These are phyloP conservation scores for Eristalis arbustorum DNA, from an alignment of 2,888 invertebrate species.

Conservation along the genomic window DNA sequence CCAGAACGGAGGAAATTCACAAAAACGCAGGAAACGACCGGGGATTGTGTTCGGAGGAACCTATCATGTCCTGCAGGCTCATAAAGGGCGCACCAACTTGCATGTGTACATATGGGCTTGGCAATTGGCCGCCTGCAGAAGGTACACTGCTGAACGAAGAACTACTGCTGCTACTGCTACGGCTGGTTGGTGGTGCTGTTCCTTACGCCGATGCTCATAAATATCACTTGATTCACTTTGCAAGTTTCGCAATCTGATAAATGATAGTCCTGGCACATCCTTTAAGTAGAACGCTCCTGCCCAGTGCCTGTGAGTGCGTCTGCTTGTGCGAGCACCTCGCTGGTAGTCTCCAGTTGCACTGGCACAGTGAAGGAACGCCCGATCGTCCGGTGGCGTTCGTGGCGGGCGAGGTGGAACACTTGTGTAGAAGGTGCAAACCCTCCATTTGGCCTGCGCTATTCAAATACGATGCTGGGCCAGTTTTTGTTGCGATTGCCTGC, in stretches of 20 bases:
- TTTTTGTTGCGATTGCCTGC: slow-evolving; percentile 47
- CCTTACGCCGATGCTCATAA: slow-evolving; percentile 53
- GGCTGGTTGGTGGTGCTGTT: background rate
- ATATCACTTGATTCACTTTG: slow-evolving; percentile 70
- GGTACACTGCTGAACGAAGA: background rate
- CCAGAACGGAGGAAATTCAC: slow-evolving; percentile 49
- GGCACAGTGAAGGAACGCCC: background rate
- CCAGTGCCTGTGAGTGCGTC: background rate
- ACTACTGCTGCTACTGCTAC: background rate
- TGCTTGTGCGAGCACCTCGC: background rate
- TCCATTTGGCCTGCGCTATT: slow-evolving; percentile 46
- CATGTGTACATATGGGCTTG: slow-evolving; percentile 38
- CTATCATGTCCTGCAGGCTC: slow-evolving; percentile 58
- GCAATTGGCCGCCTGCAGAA: slow-evolving; percentile 28
- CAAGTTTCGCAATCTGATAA: slow-evolving; percentile 69
- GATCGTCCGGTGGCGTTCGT: background rate
- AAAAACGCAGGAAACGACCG: slow-evolving; percentile 18
- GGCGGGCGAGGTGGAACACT: background rate
- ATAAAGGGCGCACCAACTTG: slow-evolving; percentile 33
- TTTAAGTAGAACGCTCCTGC: slow-evolving; percentile 23
- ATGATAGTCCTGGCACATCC: slow-evolving; percentile 61
- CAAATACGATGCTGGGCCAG: slow-evolving; percentile 58
- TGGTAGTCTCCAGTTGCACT: background rate
- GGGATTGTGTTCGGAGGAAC: slow-evolving; percentile 9
- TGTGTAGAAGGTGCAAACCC: slow-evolving; percentile 50